Percentiles rank a stretch among this genome's conserved stretches.
phyloP scores from a whole-genome alignment of 23 tunicate species.

The Phallusia fumigata region DNA sequence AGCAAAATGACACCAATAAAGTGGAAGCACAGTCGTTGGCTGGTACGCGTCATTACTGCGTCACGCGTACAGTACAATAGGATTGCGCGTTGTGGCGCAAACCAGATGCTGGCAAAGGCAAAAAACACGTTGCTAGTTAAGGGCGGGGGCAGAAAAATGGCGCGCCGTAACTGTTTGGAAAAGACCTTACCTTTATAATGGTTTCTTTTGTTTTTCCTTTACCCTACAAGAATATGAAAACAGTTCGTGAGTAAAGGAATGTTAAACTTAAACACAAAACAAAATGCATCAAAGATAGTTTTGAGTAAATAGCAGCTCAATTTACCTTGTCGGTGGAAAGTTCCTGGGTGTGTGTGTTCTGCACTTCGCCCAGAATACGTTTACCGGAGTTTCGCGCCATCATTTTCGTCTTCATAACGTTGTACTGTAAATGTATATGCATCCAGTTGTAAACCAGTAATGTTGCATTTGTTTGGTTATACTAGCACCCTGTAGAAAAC shows the following conservation, averaged over 20 bases:
- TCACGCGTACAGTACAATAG: background rate
- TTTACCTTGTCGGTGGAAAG: background rate
- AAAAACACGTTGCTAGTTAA: background rate
- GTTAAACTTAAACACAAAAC: background rate
- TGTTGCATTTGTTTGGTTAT: no score
- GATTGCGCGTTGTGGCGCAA: constrained; percentile 8
- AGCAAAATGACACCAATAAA: no score
- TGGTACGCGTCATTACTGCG: background rate
- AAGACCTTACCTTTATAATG: background rate
- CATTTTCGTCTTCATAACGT: constrained; percentile 76
- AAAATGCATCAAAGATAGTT: no score
- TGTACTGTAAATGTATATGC: constrained; percentile 44
- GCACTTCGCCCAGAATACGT: constrained; percentile 76
- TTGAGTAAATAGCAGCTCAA: background rate
- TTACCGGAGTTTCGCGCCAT: constrained; percentile 59
- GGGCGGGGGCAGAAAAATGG: background rate
- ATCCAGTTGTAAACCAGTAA: no score
- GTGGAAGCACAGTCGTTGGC: background rate
- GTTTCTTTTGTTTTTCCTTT: background rate
- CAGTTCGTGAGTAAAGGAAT: no score
- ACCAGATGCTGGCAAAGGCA: background rate
- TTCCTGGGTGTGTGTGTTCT: constrained; percentile 20
- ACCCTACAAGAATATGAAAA: background rate
- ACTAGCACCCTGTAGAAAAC: no score
- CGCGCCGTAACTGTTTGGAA: background rate